Percentiles rank a stretch among this genome's conserved stretches.
Conservation (phyloP, 1,140 invertebrate genomes). For the Diorhabda elongata region DNA sequence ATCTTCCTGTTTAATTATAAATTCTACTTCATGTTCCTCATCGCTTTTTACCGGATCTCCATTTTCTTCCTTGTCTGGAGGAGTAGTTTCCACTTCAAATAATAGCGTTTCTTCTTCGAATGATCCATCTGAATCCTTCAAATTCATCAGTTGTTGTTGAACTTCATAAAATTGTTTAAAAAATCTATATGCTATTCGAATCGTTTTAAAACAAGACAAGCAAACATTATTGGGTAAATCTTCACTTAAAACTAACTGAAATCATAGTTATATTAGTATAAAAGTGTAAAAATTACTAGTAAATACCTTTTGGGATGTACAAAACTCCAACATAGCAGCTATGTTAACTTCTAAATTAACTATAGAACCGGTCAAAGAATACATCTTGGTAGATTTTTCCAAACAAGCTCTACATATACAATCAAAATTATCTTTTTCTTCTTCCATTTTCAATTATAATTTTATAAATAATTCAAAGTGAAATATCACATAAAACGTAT, state of each 20-base stretch:
- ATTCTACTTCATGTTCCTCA: no score
- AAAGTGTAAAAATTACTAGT: not conserved
- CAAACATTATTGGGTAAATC: not conserved
- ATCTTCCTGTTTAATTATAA: no score
- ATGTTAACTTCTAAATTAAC: constrained; percentile 3
- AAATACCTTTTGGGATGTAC: not conserved
- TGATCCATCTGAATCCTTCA: not conserved
- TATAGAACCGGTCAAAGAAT: not conserved
- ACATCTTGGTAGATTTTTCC: constrained; percentile 7
- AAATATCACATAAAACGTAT: no score
- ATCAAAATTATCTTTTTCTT: no score
- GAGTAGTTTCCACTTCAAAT: not conserved
- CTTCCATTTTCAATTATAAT: no score
- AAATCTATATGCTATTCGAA: not conserved
- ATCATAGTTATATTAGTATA: not conserved
- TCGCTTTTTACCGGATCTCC: not conserved
- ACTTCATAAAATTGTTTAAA: not conserved
- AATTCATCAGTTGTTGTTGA: not conserved
- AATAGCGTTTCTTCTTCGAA: not conserved
- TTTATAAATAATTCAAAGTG: no score
- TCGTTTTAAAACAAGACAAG: not conserved
- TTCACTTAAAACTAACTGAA: constrained; percentile 1
- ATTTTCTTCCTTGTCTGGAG: not conserved
- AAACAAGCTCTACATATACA: constrained; percentile 5
- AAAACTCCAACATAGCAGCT: not conserved